Percentiles rank a stretch among this genome's conserved stretches.
Conservation (phyloP, 2,113 vertebrate genomes). For the Aplodontia rufa region DNA sequence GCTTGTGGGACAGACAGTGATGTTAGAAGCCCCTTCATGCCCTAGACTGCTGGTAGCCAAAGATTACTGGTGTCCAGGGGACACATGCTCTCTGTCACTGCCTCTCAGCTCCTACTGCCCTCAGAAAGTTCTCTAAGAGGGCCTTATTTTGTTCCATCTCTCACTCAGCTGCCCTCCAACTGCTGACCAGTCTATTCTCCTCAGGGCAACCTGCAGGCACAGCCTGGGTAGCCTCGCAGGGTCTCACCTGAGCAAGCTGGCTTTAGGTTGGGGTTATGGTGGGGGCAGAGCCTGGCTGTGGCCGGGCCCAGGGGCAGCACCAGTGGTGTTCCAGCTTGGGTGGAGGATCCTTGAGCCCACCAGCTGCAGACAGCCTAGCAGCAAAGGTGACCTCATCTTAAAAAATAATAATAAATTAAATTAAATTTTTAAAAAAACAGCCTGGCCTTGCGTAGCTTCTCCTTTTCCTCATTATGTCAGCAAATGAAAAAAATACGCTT, state of each 20-base stretch:
- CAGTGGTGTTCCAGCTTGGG: not conserved
- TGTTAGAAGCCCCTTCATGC: too few relatives aligned
- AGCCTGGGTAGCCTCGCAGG: not conserved
- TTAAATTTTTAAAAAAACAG: not conserved
- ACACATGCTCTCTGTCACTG: too few relatives aligned
- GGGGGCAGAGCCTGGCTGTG: not conserved
- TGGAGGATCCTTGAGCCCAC: not conserved
- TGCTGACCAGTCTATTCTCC: too few relatives aligned
- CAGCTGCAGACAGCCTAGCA: not conserved
- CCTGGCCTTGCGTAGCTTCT: not conserved
- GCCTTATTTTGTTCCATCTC: too few relatives aligned
- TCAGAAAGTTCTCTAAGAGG: too few relatives aligned
- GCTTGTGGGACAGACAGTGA: too few relatives aligned
- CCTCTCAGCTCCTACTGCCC: too few relatives aligned
- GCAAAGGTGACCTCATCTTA: not conserved
- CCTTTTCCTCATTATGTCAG: constrained; percentile 6
- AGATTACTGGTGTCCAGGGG: too few relatives aligned
- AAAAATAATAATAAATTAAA: too few relatives aligned
- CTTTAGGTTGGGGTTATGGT: not conserved
- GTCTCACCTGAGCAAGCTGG: not conserved
- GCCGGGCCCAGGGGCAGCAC: too few relatives aligned
- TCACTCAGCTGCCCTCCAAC: too few relatives aligned
- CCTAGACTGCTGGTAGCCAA: too few relatives aligned
- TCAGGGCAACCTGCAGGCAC: not conserved
- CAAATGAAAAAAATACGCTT: not conserved